Evolutionary conservation across 2,797 vertebrate genomes (phyloP).

Genomic region (Chanos chanos): DNA sequence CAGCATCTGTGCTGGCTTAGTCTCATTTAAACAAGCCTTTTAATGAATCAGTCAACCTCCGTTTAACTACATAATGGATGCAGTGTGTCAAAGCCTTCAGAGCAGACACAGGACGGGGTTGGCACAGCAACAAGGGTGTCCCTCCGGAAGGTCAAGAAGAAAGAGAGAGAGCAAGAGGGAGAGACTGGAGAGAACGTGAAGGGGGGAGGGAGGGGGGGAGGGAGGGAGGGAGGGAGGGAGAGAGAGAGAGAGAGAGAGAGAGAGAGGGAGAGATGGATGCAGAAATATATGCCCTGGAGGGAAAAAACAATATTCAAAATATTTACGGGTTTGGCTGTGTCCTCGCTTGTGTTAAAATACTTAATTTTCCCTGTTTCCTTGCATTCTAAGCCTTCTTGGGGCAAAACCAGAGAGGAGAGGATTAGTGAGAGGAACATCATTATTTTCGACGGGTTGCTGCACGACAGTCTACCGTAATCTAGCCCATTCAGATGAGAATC

Average conservation of each 20-base stretch:
- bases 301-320: too few relatives aligned
- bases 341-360: too few relatives aligned
- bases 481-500: too few relatives aligned
- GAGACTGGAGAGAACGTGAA: background rate
- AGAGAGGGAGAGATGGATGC: background rate
- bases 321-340: too few relatives aligned
- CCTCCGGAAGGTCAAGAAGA: too few relatives aligned
- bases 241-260: background rate
- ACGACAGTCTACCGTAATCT: too few relatives aligned
- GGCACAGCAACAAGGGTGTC: too few relatives aligned
- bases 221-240: background rate
- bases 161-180: background rate
- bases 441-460: too few relatives aligned
- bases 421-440: too few relatives aligned
- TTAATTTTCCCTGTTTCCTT: conserved; percentile 26
- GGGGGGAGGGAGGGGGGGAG: background rate
- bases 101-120: too few relatives aligned
- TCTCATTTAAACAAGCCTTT: background rate
- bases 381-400: background rate
- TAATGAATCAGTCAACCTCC: background rate
- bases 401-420: background rate
- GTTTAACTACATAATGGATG: conserved; percentile 8
- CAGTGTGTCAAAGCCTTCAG: background rate
- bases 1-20: background rate
- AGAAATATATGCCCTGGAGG: too few relatives aligned